Conservation (phyloP, 2,888 invertebrate species). For the Helicoverpa assulta region DNA sequence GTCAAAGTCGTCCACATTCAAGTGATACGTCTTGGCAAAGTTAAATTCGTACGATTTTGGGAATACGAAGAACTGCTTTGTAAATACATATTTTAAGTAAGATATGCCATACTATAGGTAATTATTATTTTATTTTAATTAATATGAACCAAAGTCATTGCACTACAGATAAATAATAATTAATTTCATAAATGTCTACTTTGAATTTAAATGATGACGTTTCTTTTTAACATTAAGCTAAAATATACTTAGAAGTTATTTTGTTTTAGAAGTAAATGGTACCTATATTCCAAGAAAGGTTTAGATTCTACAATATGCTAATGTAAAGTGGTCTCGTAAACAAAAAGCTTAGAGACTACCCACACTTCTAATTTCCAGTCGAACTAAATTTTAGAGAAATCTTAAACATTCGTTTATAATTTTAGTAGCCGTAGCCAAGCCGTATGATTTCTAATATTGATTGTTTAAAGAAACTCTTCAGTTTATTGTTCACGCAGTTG, state of each 20-base stretch:
- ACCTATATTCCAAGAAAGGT: constrained; percentile 6
- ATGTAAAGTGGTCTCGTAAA: neutral
- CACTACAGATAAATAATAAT: neutral
- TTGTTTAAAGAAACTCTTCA: too few species aligned
- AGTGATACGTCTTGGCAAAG: too few species aligned
- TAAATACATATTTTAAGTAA: too few species aligned
- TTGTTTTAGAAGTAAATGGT: neutral
- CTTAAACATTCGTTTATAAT: neutral
- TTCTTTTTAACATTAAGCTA: neutral
- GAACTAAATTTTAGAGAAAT: neutral
- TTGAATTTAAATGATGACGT: neutral
- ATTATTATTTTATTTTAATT: too few species aligned
- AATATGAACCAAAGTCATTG: neutral
- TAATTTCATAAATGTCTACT: neutral
- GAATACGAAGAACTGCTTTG: too few species aligned
- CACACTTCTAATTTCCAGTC: neutral
- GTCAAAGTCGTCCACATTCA: too few species aligned
- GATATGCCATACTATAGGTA: too few species aligned
- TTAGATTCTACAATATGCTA: neutral
- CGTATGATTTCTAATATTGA: too few species aligned
- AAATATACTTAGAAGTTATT: neutral
- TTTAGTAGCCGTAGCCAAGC: neutral
- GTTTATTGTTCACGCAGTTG: too few species aligned
- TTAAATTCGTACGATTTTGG: too few species aligned
- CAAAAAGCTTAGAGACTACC: neutral